phyloP scores from a whole-genome alignment of 1,140 invertebrate species.

The Atopsyche davidsoni region DNA sequence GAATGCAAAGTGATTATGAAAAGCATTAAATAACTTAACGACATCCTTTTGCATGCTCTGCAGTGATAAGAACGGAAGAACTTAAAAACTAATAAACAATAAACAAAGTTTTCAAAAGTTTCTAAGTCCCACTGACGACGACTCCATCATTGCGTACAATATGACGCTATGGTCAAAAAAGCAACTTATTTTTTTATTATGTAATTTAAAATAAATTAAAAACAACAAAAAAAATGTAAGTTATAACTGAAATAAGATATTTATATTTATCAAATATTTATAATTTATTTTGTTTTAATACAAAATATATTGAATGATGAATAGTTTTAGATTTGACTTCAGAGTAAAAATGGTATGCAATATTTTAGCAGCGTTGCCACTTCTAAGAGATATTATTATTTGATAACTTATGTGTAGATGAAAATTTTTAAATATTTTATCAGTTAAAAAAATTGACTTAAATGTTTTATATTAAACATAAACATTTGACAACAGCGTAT shows the following conservation, averaged over 20 bases:
- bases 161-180: constrained; percentile 46
- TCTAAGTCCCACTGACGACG: constrained; percentile 33
- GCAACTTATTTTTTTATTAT: constrained; percentile 29
- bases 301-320: constrained; percentile 1
- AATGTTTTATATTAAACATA: constrained; percentile 1
- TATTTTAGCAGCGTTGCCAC: constrained; percentile 17
- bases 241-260: constrained; percentile 1
- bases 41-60: no score
- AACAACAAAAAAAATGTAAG: no score
- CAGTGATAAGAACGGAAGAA: neutral
- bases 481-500: neutral
- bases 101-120: constrained; percentile 25
- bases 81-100: constrained; percentile 9
- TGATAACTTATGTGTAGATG: neutral
- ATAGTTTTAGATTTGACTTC: constrained; percentile 9
- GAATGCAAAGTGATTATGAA: no score
- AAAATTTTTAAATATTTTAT: no score
- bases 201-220: neutral
- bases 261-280: constrained; percentile 7
- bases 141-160: constrained; percentile 47
- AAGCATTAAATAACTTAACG: no score
- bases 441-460: no score
- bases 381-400: neutral
- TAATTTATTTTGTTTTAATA: neutral
- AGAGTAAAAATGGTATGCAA: constrained; percentile 16